Evolutionary conservation across 2,888 invertebrate species (phyloP), one percentile per base, ranked within the genome.

Genomic region (Sarcophaga rosellei): DNA sequence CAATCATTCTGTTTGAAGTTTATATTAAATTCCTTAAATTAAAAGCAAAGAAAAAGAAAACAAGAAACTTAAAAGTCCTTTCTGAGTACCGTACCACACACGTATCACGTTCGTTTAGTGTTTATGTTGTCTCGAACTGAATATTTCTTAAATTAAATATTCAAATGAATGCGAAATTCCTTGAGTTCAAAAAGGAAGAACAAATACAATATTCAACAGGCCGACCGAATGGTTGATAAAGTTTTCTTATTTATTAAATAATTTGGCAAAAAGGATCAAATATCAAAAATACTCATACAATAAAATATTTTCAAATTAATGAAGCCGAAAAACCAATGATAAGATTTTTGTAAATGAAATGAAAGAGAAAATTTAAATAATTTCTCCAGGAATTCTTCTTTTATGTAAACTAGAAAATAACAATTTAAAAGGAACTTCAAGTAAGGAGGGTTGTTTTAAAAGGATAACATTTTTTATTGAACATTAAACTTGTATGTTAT

Each of bases 21-120:
- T n/a, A 59, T 66, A 72, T 65, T 65, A 65, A 73, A 80, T 73
- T 73, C 25, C 53, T 25, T 57, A 70, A 25, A 57, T n/a, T 57
- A 70, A 25, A 57, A 35, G 8, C 0, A 25, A 35, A 35, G 10
- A 35, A 10, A 35, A 8, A 35, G 35, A 10, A 35, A 35, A 35
- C 35, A 35, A 1, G 2, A 35, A 35, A 35, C 35, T 35, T 35
- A 35, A 35, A 35, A 35, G 35, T 10, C 35, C 35, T 35, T 8
- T 35, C 35, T 2, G 2, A 35, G 35, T 10, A 35, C 35, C 8
- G 10, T 35, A 35, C 35, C 10, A 35, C 10, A 35, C 8, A 10
- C 35, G 35, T 35, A 35, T 10, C 35, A 35, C 35, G 10, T 35
- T 0, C 35, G 35, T 35, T 35, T 35, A 35, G 35, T 35, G 35